Evolutionary conservation across 2,797 vertebrate species (phyloP).

Genomic region (Dipus sagitta): DNA sequence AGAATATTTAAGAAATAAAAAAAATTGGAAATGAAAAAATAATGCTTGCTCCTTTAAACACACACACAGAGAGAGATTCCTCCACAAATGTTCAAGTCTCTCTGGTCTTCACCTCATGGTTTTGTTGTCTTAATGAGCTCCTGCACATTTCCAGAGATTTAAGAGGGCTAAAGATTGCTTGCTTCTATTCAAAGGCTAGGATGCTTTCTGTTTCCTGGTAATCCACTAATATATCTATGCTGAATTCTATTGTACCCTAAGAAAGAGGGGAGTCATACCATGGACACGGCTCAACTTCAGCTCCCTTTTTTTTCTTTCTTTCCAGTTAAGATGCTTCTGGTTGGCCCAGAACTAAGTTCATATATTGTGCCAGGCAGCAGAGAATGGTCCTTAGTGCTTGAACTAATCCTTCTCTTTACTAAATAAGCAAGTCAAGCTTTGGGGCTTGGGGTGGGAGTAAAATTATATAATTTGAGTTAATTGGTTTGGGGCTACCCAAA

Average conservation of each 20-base stretch:
- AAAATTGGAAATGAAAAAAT: background rate
- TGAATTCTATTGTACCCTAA: slow-evolving; percentile 78
- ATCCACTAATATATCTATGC: slow-evolving; percentile 83
- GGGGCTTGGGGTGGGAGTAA: slow-evolving; percentile 72
- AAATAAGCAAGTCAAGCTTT: slow-evolving; percentile 87
- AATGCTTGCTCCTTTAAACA: background rate
- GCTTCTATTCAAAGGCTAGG: slow-evolving; percentile 70
- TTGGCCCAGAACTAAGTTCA: slow-evolving; percentile 82
- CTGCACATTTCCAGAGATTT: slow-evolving; percentile 73
- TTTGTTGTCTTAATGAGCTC: slow-evolving; percentile 69
- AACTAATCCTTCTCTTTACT: slow-evolving; percentile 87
- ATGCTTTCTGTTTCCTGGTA: slow-evolving; percentile 68
- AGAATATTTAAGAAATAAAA: too few relatives aligned
- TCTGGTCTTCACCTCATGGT: slow-evolving; percentile 59
- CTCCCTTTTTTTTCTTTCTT: slow-evolving; percentile 81
- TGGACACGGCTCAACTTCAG: slow-evolving; percentile 84
- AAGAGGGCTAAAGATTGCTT: slow-evolving; percentile 69
- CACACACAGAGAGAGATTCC: background rate
- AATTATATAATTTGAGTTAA: slow-evolving; percentile 90
- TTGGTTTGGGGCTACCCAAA: slow-evolving; percentile 87
- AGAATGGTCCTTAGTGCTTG: slow-evolving; percentile 81
- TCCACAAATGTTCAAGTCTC: background rate
- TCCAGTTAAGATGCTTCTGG: slow-evolving; percentile 80
- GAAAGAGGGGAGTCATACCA: slow-evolving; percentile 81
- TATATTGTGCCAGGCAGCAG: slow-evolving; percentile 83